phyloP scores from a whole-genome alignment of 2,797 vertebrate genomes.

The Momotus momota region DNA sequence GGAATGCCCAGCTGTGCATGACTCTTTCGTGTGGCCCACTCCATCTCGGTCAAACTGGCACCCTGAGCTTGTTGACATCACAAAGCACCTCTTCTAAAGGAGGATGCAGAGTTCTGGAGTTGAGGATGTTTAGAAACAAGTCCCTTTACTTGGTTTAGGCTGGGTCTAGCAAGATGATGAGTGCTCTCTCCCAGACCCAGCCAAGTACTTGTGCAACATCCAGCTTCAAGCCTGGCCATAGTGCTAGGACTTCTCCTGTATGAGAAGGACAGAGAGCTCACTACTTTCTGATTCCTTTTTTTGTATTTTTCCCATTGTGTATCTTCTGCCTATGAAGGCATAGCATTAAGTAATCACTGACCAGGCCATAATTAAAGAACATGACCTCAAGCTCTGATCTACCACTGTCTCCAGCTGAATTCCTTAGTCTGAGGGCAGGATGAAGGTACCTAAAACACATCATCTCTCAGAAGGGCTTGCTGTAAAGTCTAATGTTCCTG shows the following conservation, averaged over 20 bases:
- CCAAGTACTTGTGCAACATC: accelerated
- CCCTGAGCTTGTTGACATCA: neutral
- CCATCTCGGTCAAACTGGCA: neutral
- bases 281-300: neutral
- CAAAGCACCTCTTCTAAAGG: neutral
- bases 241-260: neutral
- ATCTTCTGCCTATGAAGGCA: neutral
- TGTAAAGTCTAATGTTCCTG: neutral
- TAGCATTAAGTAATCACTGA: neutral
- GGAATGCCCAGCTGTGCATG: neutral
- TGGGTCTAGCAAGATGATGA: neutral
- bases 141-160: neutral
- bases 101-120: neutral
- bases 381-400: neutral
- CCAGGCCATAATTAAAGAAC: neutral
- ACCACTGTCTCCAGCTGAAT: neutral
- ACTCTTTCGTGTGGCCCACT: neutral
- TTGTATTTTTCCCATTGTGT: accelerated
- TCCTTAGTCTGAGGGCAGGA: neutral
- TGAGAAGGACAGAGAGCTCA: neutral
- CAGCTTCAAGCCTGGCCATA: neutral
- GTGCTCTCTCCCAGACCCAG: neutral
- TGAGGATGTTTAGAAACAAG: neutral
- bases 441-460: neutral
- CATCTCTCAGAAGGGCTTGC: neutral